phyloP scores from a whole-genome alignment of 2,113 vertebrate genomes.

The Baryphthengus martii region DNA sequence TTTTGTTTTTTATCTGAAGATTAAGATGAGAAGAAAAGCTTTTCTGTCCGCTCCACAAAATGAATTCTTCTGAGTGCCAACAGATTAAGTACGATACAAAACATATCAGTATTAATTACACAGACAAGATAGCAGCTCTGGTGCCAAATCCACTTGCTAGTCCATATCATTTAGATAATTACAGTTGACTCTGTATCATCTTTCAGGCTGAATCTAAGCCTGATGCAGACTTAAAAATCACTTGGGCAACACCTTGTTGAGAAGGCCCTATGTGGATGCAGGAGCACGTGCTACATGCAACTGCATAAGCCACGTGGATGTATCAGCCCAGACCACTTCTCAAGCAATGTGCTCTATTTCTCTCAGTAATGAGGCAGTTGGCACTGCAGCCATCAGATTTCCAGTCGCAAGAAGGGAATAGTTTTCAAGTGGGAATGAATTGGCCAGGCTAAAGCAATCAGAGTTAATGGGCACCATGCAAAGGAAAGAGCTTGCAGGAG shows the following conservation, averaged over 20 bases:
- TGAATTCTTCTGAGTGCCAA: not conserved
- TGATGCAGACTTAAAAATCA: not conserved
- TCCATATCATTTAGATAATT: not conserved
- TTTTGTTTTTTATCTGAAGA: not conserved
- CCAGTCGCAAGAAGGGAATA: not conserved
- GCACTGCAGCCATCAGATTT: not conserved
- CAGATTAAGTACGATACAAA: not conserved
- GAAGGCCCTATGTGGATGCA: not conserved
- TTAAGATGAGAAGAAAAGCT: not conserved
- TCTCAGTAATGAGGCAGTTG: not conserved
- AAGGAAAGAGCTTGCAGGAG: not conserved
- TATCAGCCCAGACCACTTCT: not conserved
- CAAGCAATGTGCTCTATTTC: fast-evolving
- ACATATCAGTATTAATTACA: not conserved
- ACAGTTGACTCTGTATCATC: not conserved
- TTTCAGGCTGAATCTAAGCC: not conserved
- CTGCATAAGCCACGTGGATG: not conserved
- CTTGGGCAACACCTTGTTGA: not conserved
- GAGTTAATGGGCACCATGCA: not conserved
- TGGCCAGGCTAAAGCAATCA: not conserved
- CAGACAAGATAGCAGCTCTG: not conserved
- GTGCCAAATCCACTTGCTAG: not conserved
- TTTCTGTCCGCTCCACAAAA: not conserved
- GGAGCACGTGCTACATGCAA: not conserved
- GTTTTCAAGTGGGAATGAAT: not conserved